These are phyloP conservation scores for Drosophila ustulata DNA, from an alignment of 2,888 invertebrate genomes.

Conservation along the genomic window DNA sequence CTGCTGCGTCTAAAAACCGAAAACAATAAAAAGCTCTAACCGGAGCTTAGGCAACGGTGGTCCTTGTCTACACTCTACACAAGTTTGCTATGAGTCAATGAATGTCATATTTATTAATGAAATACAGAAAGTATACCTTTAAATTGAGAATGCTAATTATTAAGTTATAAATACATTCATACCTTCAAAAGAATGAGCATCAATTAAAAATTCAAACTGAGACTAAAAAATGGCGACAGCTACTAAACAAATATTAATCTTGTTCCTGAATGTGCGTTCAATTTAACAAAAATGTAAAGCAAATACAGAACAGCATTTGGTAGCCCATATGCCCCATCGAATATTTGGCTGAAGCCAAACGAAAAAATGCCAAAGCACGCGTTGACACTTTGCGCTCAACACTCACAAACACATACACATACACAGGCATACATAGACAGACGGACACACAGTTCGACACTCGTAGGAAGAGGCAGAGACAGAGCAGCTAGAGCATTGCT, in stretches of 20 bases:
- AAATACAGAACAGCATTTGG: background rate
- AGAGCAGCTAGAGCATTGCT: conserved; percentile 18
- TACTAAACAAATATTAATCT: too few species aligned
- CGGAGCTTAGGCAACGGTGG: conserved; percentile 22
- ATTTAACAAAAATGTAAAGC: too few species aligned
- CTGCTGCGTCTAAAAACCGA: conserved; percentile 77
- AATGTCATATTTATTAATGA: too few species aligned
- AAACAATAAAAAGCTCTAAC: conserved; percentile 75
- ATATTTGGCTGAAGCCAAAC: conserved; percentile 20
- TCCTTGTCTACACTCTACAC: conserved; percentile 35
- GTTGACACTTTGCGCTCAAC: conserved; percentile 78
- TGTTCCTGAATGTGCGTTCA: too few species aligned
- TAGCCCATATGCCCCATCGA: conserved; percentile 34
- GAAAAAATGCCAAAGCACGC: conserved; percentile 77
- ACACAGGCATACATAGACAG: conserved; percentile 20
- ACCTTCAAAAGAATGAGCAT: too few species aligned
- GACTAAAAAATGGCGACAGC: too few species aligned
- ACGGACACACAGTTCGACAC: conserved; percentile 8
- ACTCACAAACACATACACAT: conserved; percentile 49
- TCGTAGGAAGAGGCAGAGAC: background rate
- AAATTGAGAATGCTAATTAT: too few species aligned
- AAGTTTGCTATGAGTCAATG: too few species aligned
- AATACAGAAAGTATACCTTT: too few species aligned
- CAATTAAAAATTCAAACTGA: too few species aligned
- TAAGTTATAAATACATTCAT: too few species aligned